phyloP scores from a whole-genome alignment of 30 jellyfish, hydroid and myxozoan species.

The Cassiopea andromeda region DNA sequence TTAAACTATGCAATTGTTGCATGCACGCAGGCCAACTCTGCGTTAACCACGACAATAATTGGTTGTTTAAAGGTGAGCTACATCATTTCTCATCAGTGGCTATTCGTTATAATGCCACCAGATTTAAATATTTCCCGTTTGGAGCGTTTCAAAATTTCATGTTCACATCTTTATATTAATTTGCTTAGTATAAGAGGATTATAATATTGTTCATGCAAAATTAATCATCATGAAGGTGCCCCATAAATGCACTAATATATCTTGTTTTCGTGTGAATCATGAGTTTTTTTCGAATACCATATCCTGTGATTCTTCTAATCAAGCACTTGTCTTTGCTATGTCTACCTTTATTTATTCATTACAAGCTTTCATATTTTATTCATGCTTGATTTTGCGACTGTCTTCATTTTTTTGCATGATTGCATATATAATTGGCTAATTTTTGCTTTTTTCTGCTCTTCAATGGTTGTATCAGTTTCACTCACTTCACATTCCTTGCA shows the following conservation, averaged over 20 bases:
- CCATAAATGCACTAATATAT: background rate
- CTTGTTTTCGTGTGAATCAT: background rate
- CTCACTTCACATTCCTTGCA: background rate
- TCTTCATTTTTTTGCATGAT: background rate
- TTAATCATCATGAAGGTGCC: background rate
- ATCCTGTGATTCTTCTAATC: background rate
- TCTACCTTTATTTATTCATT: background rate
- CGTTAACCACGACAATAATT: slow-evolving; percentile 92
- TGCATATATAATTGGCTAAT: background rate
- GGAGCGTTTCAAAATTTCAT: too few relatives aligned
- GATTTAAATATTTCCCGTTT: too few relatives aligned
- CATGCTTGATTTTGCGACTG: background rate
- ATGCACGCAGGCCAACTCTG: slow-evolving; percentile 96
- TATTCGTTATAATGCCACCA: background rate
- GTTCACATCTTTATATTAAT: background rate
- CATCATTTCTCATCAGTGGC: background rate
- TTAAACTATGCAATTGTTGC: slow-evolving; percentile 77
- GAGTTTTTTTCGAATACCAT: background rate
- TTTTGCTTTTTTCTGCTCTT: background rate
- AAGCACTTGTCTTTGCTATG: background rate
- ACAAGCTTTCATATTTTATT: background rate
- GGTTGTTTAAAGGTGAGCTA: slow-evolving; percentile 93
- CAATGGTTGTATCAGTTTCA: background rate
- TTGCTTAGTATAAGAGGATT: background rate
- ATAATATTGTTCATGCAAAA: background rate